Base-by-base conservation (phyloP, 2,113 vertebrate genomes). In the Galemys pyrenaicus region DNA sequence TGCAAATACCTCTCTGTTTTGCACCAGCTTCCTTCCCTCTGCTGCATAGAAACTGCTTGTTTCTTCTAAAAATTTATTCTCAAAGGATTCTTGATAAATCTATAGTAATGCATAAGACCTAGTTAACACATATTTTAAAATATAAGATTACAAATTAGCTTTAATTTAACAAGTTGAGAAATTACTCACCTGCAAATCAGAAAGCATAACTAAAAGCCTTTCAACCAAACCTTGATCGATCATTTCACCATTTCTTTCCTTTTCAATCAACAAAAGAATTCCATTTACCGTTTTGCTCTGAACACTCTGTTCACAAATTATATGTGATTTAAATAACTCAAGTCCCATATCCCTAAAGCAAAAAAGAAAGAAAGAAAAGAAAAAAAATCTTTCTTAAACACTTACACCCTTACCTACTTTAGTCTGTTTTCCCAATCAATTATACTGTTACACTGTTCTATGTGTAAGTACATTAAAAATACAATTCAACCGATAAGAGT, bases 261-360 rank as follows among this genome's bases (percentile, higher is more conserved):
- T 98, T 98, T 99, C 99, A 1, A 99, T 99, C 90, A 99, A 98
- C 67, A 99, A 98, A 96, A 99, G 98, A 93, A 99, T 99, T 71
- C 99, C 99, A 88, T 99, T 99, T 46, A 99, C 99, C 65, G 99
- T 99, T 98, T 99, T 99, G 95, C 98, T 99, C 97, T 99, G 99
- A 96, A 99, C 99, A 90, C 99, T 99, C 96, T 99, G 98, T 95
- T 99, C 99, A 39, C 99, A 99, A 97, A 99, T 99, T 97, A 99
- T 99, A 94, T 99, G 99, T 98, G 98, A 99, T 98, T 99, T 98
- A 98, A 99, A 99, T 95, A 99, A 98, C 97, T 99, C 99, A 97
- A 99, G 98, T 62, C 99, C 99, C 99, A 99, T 99, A 96, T 99
- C 99, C 99, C 99, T 99, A 89, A 65, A 92, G 62, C 37, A 96